A percentile compares a stretch with the other conserved stretches of the same genome.
Conservation (phyloP, 2,113 vertebrate genomes). For the Gopherus flavomarginatus region DNA sequence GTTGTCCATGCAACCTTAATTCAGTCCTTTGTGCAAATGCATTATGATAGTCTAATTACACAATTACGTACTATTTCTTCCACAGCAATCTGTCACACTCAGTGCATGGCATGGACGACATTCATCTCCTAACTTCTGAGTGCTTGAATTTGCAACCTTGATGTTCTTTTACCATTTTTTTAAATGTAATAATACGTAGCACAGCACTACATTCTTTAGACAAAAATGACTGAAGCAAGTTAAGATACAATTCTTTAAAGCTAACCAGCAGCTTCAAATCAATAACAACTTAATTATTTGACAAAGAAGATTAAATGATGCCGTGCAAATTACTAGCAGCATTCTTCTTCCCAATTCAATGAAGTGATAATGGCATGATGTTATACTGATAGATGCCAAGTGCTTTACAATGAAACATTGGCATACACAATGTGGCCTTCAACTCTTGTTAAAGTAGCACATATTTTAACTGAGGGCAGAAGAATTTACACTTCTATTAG, state of each 20-base stretch:
- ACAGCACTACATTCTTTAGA: neutral
- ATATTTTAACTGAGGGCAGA: neutral
- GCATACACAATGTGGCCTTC: slow-evolving; percentile 3
- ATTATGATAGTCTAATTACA: neutral
- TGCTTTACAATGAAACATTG: slow-evolving; percentile 4
- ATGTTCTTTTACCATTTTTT: slow-evolving; percentile 14
- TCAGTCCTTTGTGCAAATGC: neutral
- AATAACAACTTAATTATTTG: slow-evolving; percentile 57
- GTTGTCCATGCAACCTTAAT: neutral
- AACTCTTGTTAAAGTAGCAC: neutral
- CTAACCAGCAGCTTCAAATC: slow-evolving; percentile 63
- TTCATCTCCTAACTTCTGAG: neutral
- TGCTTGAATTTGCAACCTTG: neutral
- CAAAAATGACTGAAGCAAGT: slow-evolving; percentile 25
- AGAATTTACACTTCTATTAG: neutral
- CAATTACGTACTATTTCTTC: neutral
- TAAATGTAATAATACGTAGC: neutral
- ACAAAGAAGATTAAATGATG: slow-evolving; percentile 72
- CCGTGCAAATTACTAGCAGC: slow-evolving; percentile 45
- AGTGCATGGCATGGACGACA: neutral
- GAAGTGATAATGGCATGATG: slow-evolving; percentile 14
- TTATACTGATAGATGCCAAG: slow-evolving; percentile 42
- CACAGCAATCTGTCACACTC: neutral
- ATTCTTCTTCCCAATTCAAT: slow-evolving; percentile 57
- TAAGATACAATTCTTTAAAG: slow-evolving; percentile 55